Evolutionary conservation across 1,140 invertebrate genomes (phyloP).

Genomic region (Drosophila grimshawi): DNA sequence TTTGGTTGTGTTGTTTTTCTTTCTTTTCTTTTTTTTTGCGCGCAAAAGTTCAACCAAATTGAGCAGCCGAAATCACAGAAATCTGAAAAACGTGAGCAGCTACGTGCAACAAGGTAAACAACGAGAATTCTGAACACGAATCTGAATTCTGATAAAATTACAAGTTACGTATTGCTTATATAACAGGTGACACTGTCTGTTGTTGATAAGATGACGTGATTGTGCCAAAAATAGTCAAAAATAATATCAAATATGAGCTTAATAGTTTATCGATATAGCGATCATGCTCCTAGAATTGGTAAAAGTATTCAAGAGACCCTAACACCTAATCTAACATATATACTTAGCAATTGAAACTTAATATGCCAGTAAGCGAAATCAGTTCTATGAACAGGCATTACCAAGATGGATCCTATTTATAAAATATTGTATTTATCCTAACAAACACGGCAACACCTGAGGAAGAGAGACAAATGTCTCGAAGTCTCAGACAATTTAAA

Average conservation of each 20-base stretch:
- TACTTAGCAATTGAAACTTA: too few species aligned
- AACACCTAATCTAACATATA: too few species aligned
- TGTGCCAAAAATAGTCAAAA: slow-evolving; percentile 1
- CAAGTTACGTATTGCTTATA: slow-evolving; percentile 20
- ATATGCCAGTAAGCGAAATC: too few species aligned
- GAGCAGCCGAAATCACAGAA: slow-evolving; percentile 48
- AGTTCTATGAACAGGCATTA: too few species aligned
- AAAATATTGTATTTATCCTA: too few species aligned
- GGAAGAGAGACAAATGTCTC: too few species aligned
- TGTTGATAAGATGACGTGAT: background rate
- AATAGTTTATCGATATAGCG: too few species aligned
- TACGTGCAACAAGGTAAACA: slow-evolving; percentile 27
- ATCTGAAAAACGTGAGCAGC: slow-evolving; percentile 36
- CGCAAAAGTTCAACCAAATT: slow-evolving; percentile 71
- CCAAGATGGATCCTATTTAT: too few species aligned
- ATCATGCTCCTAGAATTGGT: too few species aligned
- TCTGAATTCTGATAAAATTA: slow-evolving; percentile 26
- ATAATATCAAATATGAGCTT: background rate
- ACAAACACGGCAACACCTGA: too few species aligned
- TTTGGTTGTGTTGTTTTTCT: slow-evolving; percentile 48
- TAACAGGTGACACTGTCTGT: background rate
- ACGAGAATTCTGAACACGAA: slow-evolving; percentile 8
- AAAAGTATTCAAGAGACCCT: too few species aligned
- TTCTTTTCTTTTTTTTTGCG: slow-evolving; percentile 59
- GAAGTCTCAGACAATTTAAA: too few species aligned